phyloP scores from a whole-genome alignment of 1,140 invertebrate genomes.

The Palaemon carinicauda region DNA sequence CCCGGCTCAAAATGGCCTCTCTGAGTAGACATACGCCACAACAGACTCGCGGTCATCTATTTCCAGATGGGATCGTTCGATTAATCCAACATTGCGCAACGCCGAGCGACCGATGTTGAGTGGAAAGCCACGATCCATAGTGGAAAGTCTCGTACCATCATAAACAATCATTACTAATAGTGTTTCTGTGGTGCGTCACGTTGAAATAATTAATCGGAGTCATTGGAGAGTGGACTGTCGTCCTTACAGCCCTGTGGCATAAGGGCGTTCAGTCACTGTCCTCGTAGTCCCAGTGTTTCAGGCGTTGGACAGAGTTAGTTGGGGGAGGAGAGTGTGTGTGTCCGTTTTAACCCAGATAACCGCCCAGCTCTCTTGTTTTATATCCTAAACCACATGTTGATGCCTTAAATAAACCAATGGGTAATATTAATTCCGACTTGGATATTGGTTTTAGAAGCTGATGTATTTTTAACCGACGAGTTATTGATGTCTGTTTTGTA shows the following conservation, averaged over 20 bases:
- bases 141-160: background rate
- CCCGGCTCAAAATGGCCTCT: constrained; percentile 2
- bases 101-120: background rate
- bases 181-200: constrained; percentile 29
- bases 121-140: constrained; percentile 3
- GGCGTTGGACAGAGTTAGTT: background rate
- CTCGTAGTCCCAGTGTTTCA: no score
- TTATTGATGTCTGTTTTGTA: no score
- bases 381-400: constrained; percentile 27
- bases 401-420: background rate
- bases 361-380: background rate
- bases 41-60: background rate
- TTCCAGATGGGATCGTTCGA: background rate
- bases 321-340: background rate
- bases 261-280: background rate
- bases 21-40: background rate
- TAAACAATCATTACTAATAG: constrained; percentile 40
- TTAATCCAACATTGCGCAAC: background rate
- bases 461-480: no score
- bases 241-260: background rate
- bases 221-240: background rate
- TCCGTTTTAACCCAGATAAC: no score
- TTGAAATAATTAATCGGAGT: constrained; percentile 28
- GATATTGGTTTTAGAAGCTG: no score
- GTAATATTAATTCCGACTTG: no score